A percentile compares a stretch with the other conserved stretches of the same genome.
phyloP scores from a whole-genome alignment of 2,888 invertebrate genomes.

The Drosophila acutilabella region DNA sequence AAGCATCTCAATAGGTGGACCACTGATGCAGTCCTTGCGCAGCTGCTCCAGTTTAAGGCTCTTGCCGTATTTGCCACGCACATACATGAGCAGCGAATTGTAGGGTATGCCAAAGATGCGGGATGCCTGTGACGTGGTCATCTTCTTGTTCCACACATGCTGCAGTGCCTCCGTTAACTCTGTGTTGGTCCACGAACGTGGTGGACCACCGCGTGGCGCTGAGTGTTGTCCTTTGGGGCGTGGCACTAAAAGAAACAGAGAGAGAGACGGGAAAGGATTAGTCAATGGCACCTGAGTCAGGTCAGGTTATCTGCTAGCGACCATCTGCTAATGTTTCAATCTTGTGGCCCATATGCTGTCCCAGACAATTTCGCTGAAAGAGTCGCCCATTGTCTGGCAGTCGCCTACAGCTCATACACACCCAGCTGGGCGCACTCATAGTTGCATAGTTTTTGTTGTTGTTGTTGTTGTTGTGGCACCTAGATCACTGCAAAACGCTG shows the following conservation, averaged over 20 bases:
- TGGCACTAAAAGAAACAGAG: conserved; percentile 87
- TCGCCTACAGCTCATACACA: conserved; percentile 77
- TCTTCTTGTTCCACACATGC: conserved; percentile 98
- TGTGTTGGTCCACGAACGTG: conserved; percentile 96
- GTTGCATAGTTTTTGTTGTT: conserved; percentile 35
- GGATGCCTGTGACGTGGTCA: conserved; percentile 96
- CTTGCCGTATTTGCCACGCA: conserved; percentile 96
- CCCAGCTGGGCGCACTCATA: conserved; percentile 56
- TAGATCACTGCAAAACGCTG: conserved; percentile 64
- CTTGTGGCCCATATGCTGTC: conserved; percentile 74
- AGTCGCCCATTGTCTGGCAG: conserved; percentile 72
- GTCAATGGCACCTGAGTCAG: conserved; percentile 44
- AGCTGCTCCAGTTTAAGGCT: conserved; percentile 94
- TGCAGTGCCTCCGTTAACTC: conserved; percentile 95
- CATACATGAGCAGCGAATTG: conserved; percentile 96
- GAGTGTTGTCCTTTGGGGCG: conserved; percentile 96
- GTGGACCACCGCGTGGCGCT: conserved; percentile 95
- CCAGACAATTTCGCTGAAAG: conserved; percentile 59
- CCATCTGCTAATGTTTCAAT: conserved; percentile 85
- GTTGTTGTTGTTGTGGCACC: conserved; percentile 65
- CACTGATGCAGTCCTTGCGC: conserved; percentile 94
- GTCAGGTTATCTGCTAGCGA: conserved; percentile 79
- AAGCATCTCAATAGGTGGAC: conserved; percentile 90
- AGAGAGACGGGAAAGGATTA: conserved; percentile 41
- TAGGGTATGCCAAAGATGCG: conserved; percentile 97